These are phyloP conservation scores for Byasa hedistus DNA, from an alignment of 2,888 invertebrate genomes.

Conservation along the genomic window DNA sequence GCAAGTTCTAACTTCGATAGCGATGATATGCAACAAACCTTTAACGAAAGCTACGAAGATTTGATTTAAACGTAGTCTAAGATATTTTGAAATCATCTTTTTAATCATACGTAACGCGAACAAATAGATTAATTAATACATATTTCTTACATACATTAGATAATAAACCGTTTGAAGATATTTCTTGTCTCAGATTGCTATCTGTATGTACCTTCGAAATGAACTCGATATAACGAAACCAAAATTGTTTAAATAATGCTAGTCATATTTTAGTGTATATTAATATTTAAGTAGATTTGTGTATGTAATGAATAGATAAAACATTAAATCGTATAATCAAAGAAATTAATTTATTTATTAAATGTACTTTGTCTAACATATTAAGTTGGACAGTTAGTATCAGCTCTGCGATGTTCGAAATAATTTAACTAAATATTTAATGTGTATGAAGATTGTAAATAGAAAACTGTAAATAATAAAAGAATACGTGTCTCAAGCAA, in stretches of 20 bases:
- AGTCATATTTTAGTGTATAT: slow-evolving; percentile 26
- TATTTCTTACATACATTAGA: neutral
- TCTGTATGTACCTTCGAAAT: neutral
- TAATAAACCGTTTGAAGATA: no score
- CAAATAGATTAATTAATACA: neutral
- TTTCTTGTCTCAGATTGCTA: no score
- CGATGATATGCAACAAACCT: slow-evolving; percentile 64
- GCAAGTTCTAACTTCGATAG: slow-evolving; percentile 53
- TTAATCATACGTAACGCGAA: neutral
- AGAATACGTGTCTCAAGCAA: slow-evolving; percentile 71
- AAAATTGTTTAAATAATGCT: slow-evolving; percentile 27
- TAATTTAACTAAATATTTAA: neutral
- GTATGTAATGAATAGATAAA: neutral
- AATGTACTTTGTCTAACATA: no score
- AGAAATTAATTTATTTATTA: neutral
- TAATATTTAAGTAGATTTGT: slow-evolving; percentile 10
- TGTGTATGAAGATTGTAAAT: neutral
- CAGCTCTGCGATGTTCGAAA: neutral
- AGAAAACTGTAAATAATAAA: slow-evolving; percentile 29
- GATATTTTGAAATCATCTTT: neutral
- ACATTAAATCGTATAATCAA: neutral
- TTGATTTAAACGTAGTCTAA: slow-evolving; percentile 47
- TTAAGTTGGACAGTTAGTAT: neutral
- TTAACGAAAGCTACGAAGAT: slow-evolving; percentile 64
- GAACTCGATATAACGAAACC: neutral